Conservation (phyloP, 2,113 vertebrate species). For the Merops nubicus region DNA sequence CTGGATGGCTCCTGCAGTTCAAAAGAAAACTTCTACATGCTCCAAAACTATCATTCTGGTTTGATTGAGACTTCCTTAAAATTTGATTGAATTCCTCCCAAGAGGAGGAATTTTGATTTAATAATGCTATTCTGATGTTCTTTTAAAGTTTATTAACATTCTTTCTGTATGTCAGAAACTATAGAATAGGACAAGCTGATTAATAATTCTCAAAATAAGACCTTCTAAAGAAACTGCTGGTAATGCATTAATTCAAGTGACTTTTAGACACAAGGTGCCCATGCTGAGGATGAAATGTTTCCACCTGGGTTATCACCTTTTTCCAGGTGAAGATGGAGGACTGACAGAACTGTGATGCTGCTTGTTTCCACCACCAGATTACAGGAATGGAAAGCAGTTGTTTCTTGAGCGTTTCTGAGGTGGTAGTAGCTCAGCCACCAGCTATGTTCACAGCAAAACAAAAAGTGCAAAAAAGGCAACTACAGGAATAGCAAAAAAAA, state of each 20-base stretch:
- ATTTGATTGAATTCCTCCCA: too few species aligned
- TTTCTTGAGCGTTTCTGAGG: not conserved
- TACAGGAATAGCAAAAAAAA: not conserved
- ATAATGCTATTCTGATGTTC: not conserved
- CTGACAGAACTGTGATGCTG: not conserved
- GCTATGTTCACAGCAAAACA: not conserved
- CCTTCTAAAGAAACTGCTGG: not conserved
- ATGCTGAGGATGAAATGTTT: not conserved
- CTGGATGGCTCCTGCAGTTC: not conserved
- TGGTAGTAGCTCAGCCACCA: not conserved
- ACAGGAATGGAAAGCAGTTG: not conserved
- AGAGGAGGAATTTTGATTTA: not conserved
- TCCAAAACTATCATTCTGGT: not conserved
- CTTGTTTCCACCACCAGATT: not conserved
- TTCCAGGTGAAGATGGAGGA: not conserved
- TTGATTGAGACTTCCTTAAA: too few species aligned
- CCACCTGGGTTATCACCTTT: not conserved
- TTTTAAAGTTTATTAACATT: not conserved
- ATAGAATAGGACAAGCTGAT: not conserved
- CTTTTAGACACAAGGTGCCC: not conserved
- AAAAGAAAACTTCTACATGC: not conserved
- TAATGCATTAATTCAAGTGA: not conserved
- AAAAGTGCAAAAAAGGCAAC: too few species aligned
- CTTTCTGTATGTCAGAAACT: not conserved
- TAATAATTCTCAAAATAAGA: not conserved